Evolutionary conservation across 1,140 invertebrate genomes (phyloP).

Genomic region (Drosophila teissieri): DNA sequence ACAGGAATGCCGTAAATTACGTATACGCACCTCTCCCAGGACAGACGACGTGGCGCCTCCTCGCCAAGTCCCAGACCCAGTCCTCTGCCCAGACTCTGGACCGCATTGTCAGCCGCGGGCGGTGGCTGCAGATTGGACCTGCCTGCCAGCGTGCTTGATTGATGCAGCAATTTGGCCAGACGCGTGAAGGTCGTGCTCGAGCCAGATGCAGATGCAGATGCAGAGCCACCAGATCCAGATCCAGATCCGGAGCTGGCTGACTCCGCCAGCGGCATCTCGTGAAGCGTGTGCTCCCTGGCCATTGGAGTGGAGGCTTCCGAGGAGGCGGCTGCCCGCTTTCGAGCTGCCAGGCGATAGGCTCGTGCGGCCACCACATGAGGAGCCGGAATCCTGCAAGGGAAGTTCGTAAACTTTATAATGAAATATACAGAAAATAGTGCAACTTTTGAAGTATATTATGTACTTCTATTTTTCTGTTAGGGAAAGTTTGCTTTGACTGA

Average conservation of each 20-base stretch:
- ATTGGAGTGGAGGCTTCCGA: constrained; percentile 65
- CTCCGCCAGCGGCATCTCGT: constrained; percentile 59
- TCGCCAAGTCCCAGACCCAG: constrained; percentile 57
- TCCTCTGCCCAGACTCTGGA: constrained; percentile 48
- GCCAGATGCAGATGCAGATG: constrained; percentile 13
- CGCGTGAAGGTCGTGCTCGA: constrained; percentile 87
- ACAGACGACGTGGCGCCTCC: constrained; percentile 87
- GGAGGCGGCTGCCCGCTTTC: constrained; percentile 66
- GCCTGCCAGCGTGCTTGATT: constrained; percentile 84
- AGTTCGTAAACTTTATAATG: no score
- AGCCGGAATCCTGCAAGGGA: constrained; percentile 86
- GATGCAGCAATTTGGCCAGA: constrained; percentile 89
- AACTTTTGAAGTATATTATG: no score
- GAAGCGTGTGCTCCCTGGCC: constrained; percentile 57
- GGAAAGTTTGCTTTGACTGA: neutral
- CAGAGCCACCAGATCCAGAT: neutral
- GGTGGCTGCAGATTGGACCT: constrained; percentile 83
- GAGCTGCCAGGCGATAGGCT: constrained; percentile 85
- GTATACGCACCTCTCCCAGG: constrained; percentile 90
- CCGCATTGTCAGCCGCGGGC: constrained; percentile 50
- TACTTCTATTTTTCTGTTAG: no score
- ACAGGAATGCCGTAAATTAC: constrained; percentile 50
- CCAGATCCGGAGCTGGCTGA: constrained; percentile 22
- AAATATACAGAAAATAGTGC: no score
- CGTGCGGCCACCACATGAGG: constrained; percentile 86